Evolutionary conservation across 2,797 vertebrate species (phyloP), one percentile per base, ranked within the genome.

Genomic region (Notolepis coatsorum): DNA sequence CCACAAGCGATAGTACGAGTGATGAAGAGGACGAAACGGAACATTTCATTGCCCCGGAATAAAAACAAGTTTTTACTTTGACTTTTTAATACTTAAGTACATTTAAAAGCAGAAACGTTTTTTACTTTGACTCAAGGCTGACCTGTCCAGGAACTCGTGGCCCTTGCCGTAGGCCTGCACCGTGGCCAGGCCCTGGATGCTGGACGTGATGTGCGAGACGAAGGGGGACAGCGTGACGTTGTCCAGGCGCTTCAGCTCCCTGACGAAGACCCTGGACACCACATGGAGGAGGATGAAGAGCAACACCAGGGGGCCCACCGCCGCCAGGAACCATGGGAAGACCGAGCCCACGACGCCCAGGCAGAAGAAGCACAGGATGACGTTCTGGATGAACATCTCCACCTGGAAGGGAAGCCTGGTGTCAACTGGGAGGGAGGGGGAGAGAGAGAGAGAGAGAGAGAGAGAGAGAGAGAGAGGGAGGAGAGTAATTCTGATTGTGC

Each of bases 361-460:
- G 17, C 96, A 97, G 88, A 96, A 96, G 85, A 96, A 93, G 17
- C 97, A 95, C 77, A 98, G 90, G 80, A 98, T 95, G 31, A 97
- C 87, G 0, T 98, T 97, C 86, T 97, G 96, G 77, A 98, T 95
- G 68, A 98, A 96, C 96, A 97, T 96, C 88, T 98, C 96, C 0
- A 92, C 94, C 91, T 98, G 96, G 89, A 97, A 96, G 0, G 96
- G 96, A 80, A 98, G 92, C 6, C 96, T 94, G 23, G 96, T 95
- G 1, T 98, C 96, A 21, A 97, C 96, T 97, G 84, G n/a, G 38
- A 52, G 2, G 28, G 20, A 15, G 50, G 68, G 69, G 65, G 55
- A n/a, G 21, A 53, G 54, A 43, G 51, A 3, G 6, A 7, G 17
- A 47, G 53, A 13, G 30, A 3, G 3, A 27, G 33, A 15, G 41